Conservation (phyloP, 2,113 vertebrate species). For the Ictidomys tridecemlineatus region DNA sequence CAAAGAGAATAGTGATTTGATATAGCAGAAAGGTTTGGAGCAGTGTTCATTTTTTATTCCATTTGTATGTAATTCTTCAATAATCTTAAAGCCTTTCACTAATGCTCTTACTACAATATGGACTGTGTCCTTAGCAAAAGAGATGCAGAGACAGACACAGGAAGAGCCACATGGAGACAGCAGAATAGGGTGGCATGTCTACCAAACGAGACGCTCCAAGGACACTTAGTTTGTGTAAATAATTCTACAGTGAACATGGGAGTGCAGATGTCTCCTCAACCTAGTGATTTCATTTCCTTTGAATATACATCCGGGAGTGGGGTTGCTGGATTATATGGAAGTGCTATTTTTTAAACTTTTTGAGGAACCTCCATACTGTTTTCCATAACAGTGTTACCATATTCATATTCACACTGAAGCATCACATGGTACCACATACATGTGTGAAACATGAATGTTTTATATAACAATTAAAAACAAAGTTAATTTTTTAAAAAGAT, state of each 20-base stretch:
- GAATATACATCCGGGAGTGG: neutral
- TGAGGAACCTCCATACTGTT: neutral
- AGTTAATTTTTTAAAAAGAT: neutral
- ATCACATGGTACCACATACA: neutral
- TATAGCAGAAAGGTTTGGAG: neutral
- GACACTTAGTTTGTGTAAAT: neutral
- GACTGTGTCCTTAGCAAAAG: neutral
- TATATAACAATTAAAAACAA: no score
- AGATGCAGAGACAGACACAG: neutral
- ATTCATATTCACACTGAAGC: neutral
- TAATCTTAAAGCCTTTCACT: neutral
- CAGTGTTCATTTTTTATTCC: neutral
- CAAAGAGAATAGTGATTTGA: constrained; percentile 11
- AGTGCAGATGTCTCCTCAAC: neutral
- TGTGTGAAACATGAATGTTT: neutral
- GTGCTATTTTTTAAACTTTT: neutral
- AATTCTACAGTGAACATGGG: no score
- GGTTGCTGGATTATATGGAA: no score
- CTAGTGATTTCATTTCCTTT: neutral
- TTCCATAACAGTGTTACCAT: neutral
- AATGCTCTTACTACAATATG: neutral
- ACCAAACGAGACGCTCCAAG: neutral
- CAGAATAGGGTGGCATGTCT: rapidly evolving
- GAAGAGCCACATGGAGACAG: neutral
- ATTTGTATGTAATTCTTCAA: neutral